These are phyloP conservation scores for Pollenia angustigena DNA, from an alignment of 2,888 invertebrate genomes.

Conservation along the genomic window DNA sequence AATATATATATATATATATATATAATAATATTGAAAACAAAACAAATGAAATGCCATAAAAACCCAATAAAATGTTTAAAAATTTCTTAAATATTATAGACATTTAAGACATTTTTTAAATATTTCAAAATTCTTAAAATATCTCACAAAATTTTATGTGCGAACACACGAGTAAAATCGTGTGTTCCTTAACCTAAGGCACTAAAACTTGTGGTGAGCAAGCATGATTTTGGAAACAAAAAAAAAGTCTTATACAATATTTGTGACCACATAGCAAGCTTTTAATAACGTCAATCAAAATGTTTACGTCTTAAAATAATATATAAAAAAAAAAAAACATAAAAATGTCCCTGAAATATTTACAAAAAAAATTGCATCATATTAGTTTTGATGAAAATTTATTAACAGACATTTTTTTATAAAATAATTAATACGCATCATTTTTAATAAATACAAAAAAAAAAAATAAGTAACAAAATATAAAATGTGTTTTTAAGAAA, in stretches of 20 bases:
- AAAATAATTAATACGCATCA: constrained; percentile 14
- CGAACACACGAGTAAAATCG: neutral
- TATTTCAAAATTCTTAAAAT: constrained; percentile 12
- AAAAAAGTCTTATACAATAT: neutral
- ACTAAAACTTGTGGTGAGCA: constrained; percentile 38
- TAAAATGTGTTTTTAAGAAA: neutral
- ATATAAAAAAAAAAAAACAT: constrained; percentile 33
- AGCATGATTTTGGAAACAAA: constrained; percentile 15
- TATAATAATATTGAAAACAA: neutral
- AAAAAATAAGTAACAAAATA: neutral
- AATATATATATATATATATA: constrained; percentile 9
- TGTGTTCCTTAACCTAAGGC: constrained; percentile 50
- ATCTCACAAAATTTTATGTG: neutral
- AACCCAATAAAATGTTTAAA: neutral
- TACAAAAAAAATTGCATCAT: constrained; percentile 47
- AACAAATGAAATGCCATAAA: constrained; percentile 23
- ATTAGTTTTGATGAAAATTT: neutral
- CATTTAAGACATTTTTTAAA: constrained; percentile 3
- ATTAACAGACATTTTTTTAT: neutral
- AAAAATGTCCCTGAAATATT: constrained; percentile 40
- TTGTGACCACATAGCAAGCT: constrained; percentile 45
- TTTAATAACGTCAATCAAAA: constrained; percentile 22
- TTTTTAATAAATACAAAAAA: neutral
- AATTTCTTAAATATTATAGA: neutral
- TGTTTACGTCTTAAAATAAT: constrained; percentile 3